These are phyloP conservation scores for Apis mellifera DNA, from an alignment of 1,140 invertebrate species.

Conservation along the genomic window Amel_HAv3.1 CM009932.2:2878501-2879000, in stretches of 20 bases:
- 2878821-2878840: too few species aligned
- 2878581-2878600: slow-evolving; percentile 45
- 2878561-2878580: slow-evolving; percentile 20
- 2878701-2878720: slow-evolving; percentile 98
- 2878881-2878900: too few species aligned
- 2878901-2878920: too few species aligned
- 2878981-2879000: too few species aligned
- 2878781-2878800: slow-evolving; percentile 84
- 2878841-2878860: too few species aligned
- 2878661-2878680: slow-evolving; percentile 99
- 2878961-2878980: too few species aligned
- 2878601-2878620: slow-evolving; percentile 86
- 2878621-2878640: slow-evolving; percentile 99
- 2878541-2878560: slow-evolving; percentile 69
- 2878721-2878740: slow-evolving; percentile 97
- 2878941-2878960: too few species aligned
- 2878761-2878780: slow-evolving; percentile 98
- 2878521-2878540: slow-evolving; percentile 99
- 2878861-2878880: too few species aligned
- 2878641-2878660: slow-evolving; percentile 99
- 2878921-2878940: too few species aligned
- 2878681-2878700: slow-evolving; percentile 99
- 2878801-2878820: not conserved
- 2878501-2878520: slow-evolving; percentile 95
- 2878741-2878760: slow-evolving; percentile 98